Evolutionary conservation across 2,888 invertebrate genomes (phyloP).

Genomic region (Cephus rjabovi): DNA sequence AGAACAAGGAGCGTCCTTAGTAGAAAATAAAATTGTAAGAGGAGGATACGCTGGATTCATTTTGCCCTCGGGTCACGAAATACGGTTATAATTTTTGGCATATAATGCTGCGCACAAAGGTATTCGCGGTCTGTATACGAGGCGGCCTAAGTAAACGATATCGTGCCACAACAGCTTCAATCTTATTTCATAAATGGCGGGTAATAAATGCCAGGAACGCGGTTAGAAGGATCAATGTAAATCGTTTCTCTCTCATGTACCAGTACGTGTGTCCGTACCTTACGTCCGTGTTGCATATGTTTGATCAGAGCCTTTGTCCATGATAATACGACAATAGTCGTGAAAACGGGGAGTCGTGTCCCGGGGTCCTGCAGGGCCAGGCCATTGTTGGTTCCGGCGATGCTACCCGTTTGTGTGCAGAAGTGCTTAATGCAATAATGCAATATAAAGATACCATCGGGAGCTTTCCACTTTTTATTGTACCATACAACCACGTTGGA

Average conservation of each 20-base stretch:
- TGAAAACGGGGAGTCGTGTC: slow-evolving; percentile 18
- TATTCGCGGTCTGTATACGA: neutral
- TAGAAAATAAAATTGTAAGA: neutral
- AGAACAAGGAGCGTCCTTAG: neutral
- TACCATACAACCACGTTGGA: neutral
- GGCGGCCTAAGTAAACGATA: slow-evolving; percentile 10
- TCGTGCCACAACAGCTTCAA: neutral
- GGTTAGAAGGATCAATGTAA: neutral
- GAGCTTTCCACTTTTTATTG: slow-evolving; percentile 28
- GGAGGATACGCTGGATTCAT: neutral
- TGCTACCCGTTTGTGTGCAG: slow-evolving; percentile 54
- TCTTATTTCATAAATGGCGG: slow-evolving; percentile 6
- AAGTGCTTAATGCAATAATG: slow-evolving; percentile 65
- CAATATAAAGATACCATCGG: slow-evolving; percentile 62
- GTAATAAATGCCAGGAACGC: slow-evolving; percentile 4
- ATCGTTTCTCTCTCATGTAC: neutral
- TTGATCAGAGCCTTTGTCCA: slow-evolving; percentile 38
- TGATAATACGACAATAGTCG: slow-evolving; percentile 36
- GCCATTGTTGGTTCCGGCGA: slow-evolving; percentile 46
- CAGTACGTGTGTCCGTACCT: slow-evolving; percentile 14
- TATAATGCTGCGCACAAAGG: slow-evolving; percentile 28
- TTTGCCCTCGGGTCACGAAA: slow-evolving; percentile 1
- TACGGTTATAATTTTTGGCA: slow-evolving; percentile 40
- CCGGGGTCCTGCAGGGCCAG: slow-evolving; percentile 27
- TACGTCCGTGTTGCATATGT: slow-evolving; percentile 35